phyloP scores from a whole-genome alignment of 2,888 invertebrate species.

The Ariolimax columbianus region DNA sequence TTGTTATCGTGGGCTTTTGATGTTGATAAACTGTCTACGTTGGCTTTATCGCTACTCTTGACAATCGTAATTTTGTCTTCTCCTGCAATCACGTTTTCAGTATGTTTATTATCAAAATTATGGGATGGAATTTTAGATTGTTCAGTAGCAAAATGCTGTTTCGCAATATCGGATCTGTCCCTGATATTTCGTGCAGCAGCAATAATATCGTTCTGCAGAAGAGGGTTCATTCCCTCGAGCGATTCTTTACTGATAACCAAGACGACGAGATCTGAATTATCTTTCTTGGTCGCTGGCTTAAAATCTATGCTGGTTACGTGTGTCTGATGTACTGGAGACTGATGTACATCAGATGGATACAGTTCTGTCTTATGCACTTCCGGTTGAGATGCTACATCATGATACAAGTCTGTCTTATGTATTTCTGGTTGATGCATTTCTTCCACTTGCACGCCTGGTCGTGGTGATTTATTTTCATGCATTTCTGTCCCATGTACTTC shows the following conservation, averaged over 20 bases:
- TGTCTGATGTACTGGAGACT: background rate
- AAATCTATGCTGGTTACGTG: background rate
- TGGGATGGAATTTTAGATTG: constrained; percentile 67
- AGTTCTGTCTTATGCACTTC: background rate
- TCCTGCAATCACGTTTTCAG: constrained; percentile 56
- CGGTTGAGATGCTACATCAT: background rate
- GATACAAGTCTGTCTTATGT: background rate
- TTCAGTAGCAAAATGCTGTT: constrained; percentile 58
- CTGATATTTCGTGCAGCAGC: constrained; percentile 64
- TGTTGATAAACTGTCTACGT: background rate
- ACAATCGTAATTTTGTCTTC: constrained; percentile 30
- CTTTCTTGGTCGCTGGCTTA: background rate
- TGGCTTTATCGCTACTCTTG: background rate
- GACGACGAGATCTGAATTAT: background rate
- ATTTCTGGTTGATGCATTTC: background rate
- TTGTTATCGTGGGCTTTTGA: background rate
- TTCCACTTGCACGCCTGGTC: background rate
- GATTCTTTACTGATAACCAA: background rate
- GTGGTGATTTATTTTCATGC: background rate
- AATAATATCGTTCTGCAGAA: constrained; percentile 70
- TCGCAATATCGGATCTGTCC: constrained; percentile 58
- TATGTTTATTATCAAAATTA: constrained; percentile 65
- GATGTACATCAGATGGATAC: background rate
- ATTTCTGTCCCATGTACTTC: background rate
- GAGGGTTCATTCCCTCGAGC: constrained; percentile 59